Base-by-base conservation (phyloP, 2,888 invertebrate species). In the Aleiodes testaceus region DNA sequence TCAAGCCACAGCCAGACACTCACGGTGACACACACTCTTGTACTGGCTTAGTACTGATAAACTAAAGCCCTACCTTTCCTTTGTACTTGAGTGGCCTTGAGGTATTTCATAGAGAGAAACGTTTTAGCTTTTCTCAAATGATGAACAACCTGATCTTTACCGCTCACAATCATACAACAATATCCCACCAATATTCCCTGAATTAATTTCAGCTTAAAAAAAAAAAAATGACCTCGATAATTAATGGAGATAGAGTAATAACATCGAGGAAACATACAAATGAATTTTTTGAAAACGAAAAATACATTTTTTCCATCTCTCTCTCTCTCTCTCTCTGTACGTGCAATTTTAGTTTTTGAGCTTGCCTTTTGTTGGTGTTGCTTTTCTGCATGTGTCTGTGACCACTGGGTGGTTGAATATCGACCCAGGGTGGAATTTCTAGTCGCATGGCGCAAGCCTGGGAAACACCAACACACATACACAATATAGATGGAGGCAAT, bases 371-470 rank as follows among this genome's bases (percentile, higher is more conserved):
- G 44, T 45, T 66, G 26, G 63, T 53, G 47, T 47, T 12, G 67
- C 14, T 26, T 65, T 69, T 53, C 4, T 52, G 12, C 44, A n/a
- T 30, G 36, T 66, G 16, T 6, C 4, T 47, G 45, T 47, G 67
- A 44, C 50, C 50, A 12, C 69, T 64, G 42, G 49, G 36, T 82
- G 82, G 80, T 81, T 76, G 80, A 80, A 81, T 86, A 86, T 86
- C 86, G 86, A 85, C 85, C 87, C 85, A 81, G 80, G 86, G 85
- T 84, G 85, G 85, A n/a, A 80, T 83, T 80, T 76, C 81, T 78
- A 79, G 79, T 81, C 82, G 83, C 73, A 84, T 79, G 78, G 84
- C 85, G 84, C 84, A 85, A 77, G 87, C 82, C 84, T 85, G 85
- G 79, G 85, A 65, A 63, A 64, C 64, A 63, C 47, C n/a, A n/a